phyloP scores from a whole-genome alignment of 2,888 invertebrate genomes.

The Aphidius colemani region DNA sequence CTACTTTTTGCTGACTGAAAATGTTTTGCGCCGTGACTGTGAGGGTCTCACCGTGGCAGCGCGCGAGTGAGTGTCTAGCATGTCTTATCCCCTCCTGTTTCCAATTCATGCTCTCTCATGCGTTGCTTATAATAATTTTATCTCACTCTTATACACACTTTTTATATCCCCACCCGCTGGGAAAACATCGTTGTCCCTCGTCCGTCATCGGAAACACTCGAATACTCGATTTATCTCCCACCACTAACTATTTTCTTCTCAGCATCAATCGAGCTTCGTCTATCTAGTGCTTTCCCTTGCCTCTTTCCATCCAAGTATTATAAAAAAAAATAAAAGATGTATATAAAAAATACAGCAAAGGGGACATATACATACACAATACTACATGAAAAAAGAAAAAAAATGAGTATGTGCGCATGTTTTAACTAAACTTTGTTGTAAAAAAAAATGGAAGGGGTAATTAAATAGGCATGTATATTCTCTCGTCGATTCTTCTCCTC shows the following conservation, averaged over 20 bases:
- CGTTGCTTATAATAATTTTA: conserved; percentile 25
- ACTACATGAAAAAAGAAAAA: conserved; percentile 20
- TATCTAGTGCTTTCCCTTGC: conserved; percentile 19
- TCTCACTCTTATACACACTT: neutral
- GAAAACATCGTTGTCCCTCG: conserved; percentile 1
- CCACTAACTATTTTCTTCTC: neutral
- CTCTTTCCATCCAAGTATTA: conserved; percentile 21
- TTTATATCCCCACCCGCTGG: conserved; percentile 9
- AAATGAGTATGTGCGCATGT: conserved; percentile 30
- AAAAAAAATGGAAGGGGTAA: conserved; percentile 48
- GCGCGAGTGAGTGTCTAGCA: conserved; percentile 32
- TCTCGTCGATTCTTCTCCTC: conserved; percentile 18
- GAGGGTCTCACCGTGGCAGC: conserved; percentile 34
- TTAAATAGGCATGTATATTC: conserved; percentile 55
- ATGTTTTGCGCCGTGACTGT: conserved; percentile 57
- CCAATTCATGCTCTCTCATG: conserved; percentile 13
- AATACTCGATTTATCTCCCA: conserved; percentile 11
- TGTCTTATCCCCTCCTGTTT: conserved; percentile 25
- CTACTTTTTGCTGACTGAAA: conserved; percentile 61
- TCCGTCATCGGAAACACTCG: neutral
- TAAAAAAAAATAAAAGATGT: neutral
- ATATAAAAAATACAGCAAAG: neutral
- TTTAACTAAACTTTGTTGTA: conserved; percentile 18
- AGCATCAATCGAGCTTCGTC: neutral
- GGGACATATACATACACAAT: conserved; percentile 20